phyloP scores from a whole-genome alignment of 1,140 invertebrate genomes.

The Orius laevigatus region DNA sequence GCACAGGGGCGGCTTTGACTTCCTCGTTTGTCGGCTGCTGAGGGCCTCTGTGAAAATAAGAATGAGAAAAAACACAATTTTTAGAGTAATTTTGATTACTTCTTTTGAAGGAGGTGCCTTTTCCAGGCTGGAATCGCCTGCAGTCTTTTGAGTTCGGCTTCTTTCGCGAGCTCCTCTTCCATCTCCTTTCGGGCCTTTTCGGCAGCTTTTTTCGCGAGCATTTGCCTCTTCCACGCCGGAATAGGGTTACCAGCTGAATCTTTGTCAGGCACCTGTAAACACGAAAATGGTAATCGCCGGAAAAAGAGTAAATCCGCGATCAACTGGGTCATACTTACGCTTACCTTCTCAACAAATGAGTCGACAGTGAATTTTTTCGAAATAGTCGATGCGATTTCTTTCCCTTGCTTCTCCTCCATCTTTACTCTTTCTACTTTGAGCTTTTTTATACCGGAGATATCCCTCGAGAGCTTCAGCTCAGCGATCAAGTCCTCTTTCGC shows the following conservation, averaged over 20 bases:
- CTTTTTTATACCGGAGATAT: slow-evolving; percentile 78
- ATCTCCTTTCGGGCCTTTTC: slow-evolving; percentile 79
- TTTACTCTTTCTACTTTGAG: slow-evolving; percentile 73
- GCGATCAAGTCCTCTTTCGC: slow-evolving; percentile 76
- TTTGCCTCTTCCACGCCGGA: slow-evolving; percentile 85
- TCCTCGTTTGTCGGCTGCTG: slow-evolving; percentile 4
- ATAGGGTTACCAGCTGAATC: slow-evolving; percentile 77
- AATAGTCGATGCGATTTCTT: slow-evolving; percentile 65
- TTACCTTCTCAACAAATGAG: slow-evolving; percentile 77
- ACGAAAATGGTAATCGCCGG: background rate
- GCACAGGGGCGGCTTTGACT: slow-evolving; percentile 8
- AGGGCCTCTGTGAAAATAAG: background rate
- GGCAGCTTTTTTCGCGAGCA: slow-evolving; percentile 82
- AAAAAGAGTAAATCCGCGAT: background rate
- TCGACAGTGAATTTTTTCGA: slow-evolving; percentile 66
- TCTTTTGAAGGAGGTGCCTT: slow-evolving; percentile 63
- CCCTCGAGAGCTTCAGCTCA: slow-evolving; percentile 75
- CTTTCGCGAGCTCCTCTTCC: slow-evolving; percentile 63
- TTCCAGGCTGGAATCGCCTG: slow-evolving; percentile 86
- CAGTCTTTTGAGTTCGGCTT: slow-evolving; percentile 69
- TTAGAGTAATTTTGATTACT: slow-evolving; percentile 35
- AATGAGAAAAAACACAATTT: background rate
- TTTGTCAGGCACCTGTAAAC: slow-evolving; percentile 64
- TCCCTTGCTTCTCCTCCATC: slow-evolving; percentile 58
- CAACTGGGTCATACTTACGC: slow-evolving; percentile 4